phyloP scores from a whole-genome alignment of 37 sponge, comb jelly and placozoan genomes.

The Mnemiopsis leidyi region DNA sequence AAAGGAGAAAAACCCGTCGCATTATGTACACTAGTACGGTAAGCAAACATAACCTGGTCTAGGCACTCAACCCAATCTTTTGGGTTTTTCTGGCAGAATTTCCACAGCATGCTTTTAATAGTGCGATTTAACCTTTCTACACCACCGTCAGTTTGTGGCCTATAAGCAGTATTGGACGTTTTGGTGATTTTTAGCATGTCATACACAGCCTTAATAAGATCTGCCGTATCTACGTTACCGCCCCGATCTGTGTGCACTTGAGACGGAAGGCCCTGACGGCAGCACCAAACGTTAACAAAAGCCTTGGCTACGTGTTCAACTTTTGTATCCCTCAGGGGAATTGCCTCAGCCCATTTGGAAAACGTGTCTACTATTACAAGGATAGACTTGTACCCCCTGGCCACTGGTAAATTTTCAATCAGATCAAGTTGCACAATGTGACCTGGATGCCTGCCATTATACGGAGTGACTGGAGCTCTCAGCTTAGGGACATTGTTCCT shows the following conservation, averaged over 20 bases:
- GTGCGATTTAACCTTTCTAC: background rate
- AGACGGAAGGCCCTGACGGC: background rate
- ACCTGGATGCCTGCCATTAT: background rate
- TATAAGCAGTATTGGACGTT: background rate
- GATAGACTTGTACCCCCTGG: background rate
- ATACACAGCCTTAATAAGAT: background rate
- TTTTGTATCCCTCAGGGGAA: background rate
- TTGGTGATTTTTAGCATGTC: background rate
- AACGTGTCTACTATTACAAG: background rate
- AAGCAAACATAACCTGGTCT: background rate
- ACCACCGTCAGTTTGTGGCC: background rate
- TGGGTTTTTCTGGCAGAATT: background rate
- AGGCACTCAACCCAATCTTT: background rate
- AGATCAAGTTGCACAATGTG: background rate
- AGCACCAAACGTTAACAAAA: background rate
- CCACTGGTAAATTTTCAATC: background rate
- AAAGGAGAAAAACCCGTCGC: slow-evolving; percentile 8
- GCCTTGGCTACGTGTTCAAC: background rate
- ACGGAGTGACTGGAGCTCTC: background rate
- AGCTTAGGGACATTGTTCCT: background rate
- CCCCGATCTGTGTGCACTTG: background rate
- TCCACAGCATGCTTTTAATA: background rate
- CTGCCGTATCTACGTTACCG: background rate
- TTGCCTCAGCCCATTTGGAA: background rate
- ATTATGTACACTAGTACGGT: background rate